Conservation (phyloP, 2,888 invertebrate species). For the Xylota sylvarum region DNA sequence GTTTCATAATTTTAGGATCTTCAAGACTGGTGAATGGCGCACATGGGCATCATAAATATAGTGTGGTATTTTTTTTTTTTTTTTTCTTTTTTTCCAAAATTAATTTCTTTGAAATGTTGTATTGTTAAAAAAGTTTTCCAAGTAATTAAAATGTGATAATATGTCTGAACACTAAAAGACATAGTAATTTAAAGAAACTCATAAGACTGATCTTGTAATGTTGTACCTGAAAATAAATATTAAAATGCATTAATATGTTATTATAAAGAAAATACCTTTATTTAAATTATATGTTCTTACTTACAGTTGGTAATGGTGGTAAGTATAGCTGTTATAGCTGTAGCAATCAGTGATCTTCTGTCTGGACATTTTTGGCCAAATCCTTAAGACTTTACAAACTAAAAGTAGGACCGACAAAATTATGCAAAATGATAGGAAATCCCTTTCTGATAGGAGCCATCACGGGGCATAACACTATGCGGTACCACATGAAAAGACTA, state of each 20-base stretch:
- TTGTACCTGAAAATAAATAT: conserved; percentile 34
- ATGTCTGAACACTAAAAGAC: neutral
- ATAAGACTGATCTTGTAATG: conserved; percentile 15
- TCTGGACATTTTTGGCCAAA: no score
- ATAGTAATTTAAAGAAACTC: neutral
- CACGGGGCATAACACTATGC: no score
- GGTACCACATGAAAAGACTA: no score
- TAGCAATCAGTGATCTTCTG: no score
- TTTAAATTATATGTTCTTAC: no score
- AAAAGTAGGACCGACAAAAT: no score
- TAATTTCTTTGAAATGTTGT: neutral
- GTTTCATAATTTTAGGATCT: conserved; percentile 55
- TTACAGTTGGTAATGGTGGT: no score
- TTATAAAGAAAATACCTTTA: neutral
- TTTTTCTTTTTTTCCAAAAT: no score
- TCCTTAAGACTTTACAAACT: no score
- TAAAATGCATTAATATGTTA: neutral
- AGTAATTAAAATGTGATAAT: neutral
- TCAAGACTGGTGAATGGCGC: conserved; percentile 45
- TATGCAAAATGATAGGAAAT: no score
- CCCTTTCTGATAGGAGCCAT: no score
- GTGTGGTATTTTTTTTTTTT: neutral
- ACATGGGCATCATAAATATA: conserved; percentile 27
- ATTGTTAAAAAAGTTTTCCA: neutral
- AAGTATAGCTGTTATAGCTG: no score